Percentiles rank a stretch among this genome's conserved stretches.
Conservation (phyloP, 2,113 vertebrate species). For the Clarias macrocephalus region DNA sequence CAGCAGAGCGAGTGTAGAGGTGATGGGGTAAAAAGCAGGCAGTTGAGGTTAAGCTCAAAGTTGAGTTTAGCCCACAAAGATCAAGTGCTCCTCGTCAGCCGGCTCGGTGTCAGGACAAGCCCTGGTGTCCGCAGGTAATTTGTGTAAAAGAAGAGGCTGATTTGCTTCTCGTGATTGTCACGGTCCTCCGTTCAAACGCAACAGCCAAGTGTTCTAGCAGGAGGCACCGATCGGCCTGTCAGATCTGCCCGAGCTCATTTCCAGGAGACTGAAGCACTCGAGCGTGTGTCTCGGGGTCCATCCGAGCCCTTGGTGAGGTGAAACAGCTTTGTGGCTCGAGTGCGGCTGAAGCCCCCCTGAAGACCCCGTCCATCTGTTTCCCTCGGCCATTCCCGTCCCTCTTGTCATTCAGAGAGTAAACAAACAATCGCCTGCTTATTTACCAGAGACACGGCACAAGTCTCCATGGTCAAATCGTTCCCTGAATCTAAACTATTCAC, state of each 20-base stretch:
- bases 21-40: slow-evolving; percentile 70
- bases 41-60: slow-evolving; percentile 68
- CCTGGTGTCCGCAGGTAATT: slow-evolving; percentile 62
- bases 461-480: slow-evolving; percentile 41
- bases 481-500: not conserved
- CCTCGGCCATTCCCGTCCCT: slow-evolving; percentile 62
- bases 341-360: slow-evolving; percentile 58
- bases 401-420: slow-evolving; percentile 58
- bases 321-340: slow-evolving; percentile 51
- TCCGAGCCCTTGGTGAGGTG: slow-evolving; percentile 45
- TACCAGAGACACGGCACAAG: slow-evolving; percentile 42
- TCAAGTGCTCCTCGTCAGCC: slow-evolving; percentile 59
- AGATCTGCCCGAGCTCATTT: slow-evolving; percentile 54
- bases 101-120: slow-evolving; percentile 58
- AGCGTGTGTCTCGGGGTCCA: slow-evolving; percentile 44
- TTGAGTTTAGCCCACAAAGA: slow-evolving; percentile 50
- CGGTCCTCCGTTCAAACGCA: slow-evolving; percentile 52
- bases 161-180: slow-evolving; percentile 64
- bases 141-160: slow-evolving; percentile 62
- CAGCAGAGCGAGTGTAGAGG: slow-evolving; percentile 64
- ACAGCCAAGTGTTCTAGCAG: slow-evolving; percentile 48
- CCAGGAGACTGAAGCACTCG: slow-evolving; percentile 36
- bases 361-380: slow-evolving; percentile 69
- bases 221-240: slow-evolving; percentile 59
- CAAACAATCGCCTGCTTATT: slow-evolving; percentile 61